Percentiles rank a stretch among this genome's conserved stretches.
Conservation (phyloP, 2,888 invertebrate species). For the Steromphala cineraria region DNA sequence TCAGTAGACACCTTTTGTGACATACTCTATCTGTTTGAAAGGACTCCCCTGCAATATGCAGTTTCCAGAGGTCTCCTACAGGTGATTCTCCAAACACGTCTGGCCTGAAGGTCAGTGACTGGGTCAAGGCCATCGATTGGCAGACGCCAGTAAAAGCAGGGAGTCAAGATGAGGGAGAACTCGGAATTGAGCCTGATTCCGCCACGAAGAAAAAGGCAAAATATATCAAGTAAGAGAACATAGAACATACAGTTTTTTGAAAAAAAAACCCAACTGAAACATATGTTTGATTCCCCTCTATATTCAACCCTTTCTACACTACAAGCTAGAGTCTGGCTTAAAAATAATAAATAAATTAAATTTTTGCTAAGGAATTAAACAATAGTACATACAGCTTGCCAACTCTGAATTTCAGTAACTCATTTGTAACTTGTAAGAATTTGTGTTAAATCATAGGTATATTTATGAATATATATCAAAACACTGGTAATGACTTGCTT, state of each 20-base stretch:
- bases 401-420: not conserved
- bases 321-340: no score
- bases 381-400: not conserved
- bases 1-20: not conserved
- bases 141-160: constrained; percentile 38
- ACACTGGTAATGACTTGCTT: no score
- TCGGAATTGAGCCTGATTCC: constrained; percentile 29
- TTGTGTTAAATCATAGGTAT: no score
- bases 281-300: no score
- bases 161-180: not conserved
- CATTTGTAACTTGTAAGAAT: no score
- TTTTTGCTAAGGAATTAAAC: not conserved
- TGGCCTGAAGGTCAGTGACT: constrained; percentile 38
- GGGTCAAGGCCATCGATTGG: constrained; percentile 32
- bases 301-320: no score
- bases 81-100: not conserved
- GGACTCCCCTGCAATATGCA: not conserved
- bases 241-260: no score
- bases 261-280: no score
- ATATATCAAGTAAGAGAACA: constrained; percentile 24
- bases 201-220: constrained; percentile 37
- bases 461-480: no score
- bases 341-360: no score
- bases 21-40: not conserved
- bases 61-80: no score